A percentile compares a stretch with the other conserved stretches of the same genome.
phyloP scores from a whole-genome alignment of 2,113 vertebrate genomes.

The Zosterops japonicus region DNA sequence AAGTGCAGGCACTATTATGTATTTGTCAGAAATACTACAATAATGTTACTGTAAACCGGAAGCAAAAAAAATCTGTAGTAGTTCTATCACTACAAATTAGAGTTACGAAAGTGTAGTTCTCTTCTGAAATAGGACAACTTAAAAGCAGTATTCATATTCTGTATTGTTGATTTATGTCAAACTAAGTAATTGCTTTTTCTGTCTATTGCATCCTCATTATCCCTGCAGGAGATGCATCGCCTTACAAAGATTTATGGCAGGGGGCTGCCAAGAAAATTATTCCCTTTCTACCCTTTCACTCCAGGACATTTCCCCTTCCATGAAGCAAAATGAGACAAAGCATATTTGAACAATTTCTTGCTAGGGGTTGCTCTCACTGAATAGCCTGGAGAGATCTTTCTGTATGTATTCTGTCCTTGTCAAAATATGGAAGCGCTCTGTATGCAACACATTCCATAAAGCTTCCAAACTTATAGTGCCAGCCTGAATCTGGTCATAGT shows the following conservation, averaged over 20 bases:
- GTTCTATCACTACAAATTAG: background rate
- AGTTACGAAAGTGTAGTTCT: background rate
- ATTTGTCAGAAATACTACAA: background rate
- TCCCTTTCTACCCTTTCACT: background rate
- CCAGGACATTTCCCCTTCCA: background rate
- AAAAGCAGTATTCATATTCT: background rate
- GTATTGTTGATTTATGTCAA: background rate
- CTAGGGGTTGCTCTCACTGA: background rate
- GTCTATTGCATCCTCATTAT: background rate
- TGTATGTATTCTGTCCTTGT: background rate
- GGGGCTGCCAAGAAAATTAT: background rate
- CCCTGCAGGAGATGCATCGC: background rate
- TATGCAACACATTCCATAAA: rapidly evolving
- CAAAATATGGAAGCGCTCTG: background rate
- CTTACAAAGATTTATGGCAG: background rate
- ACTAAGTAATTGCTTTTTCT: background rate
- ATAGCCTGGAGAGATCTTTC: background rate
- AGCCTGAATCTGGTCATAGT: background rate
- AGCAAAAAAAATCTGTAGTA: background rate
- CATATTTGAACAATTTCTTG: background rate
- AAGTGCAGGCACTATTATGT: background rate
- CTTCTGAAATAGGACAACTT: background rate
- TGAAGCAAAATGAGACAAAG: background rate
- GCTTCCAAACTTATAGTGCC: background rate
- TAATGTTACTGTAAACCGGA: background rate